phyloP scores from a whole-genome alignment of 2,113 vertebrate genomes.

The Zingel zingel region DNA sequence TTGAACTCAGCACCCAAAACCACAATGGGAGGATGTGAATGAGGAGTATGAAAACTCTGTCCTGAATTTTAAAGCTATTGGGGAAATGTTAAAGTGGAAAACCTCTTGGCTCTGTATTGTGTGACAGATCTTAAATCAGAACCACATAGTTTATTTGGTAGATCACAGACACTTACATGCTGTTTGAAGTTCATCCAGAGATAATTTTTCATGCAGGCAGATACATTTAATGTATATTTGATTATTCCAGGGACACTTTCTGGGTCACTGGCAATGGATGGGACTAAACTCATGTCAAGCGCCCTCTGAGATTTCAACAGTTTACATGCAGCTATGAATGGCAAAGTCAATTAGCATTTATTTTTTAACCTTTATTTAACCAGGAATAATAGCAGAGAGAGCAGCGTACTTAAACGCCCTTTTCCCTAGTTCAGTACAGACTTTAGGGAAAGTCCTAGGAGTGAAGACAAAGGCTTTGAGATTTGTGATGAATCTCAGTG shows the following conservation, averaged over 20 bases:
- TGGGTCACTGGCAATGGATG: constrained; percentile 50
- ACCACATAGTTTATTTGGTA: constrained; percentile 34
- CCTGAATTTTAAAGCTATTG: constrained; percentile 18
- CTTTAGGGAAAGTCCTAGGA: no score
- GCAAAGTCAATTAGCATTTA: neutral
- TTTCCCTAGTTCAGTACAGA: no score
- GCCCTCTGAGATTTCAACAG: constrained; percentile 30
- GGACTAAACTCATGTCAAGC: constrained; percentile 10
- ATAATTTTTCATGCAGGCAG: constrained; percentile 36
- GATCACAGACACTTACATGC: constrained; percentile 63
- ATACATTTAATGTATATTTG: constrained; percentile 71
- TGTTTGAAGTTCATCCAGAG: constrained; percentile 67
- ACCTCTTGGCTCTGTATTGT: constrained; percentile 35
- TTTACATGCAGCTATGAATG: constrained; percentile 29
- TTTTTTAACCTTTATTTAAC: no score
- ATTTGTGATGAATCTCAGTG: neutral
- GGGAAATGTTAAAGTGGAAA: constrained; percentile 32
- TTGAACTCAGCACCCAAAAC: neutral
- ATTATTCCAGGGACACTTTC: constrained; percentile 68
- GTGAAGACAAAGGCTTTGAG: no score
- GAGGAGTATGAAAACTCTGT: constrained; percentile 25
- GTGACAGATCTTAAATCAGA: constrained; percentile 39
- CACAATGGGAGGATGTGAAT: constrained; percentile 17
- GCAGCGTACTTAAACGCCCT: no score
- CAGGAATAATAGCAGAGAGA: no score